These are phyloP conservation scores for Siniperca chuatsi DNA, from an alignment of 2,113 vertebrate genomes.

Conservation along the genomic window DNA sequence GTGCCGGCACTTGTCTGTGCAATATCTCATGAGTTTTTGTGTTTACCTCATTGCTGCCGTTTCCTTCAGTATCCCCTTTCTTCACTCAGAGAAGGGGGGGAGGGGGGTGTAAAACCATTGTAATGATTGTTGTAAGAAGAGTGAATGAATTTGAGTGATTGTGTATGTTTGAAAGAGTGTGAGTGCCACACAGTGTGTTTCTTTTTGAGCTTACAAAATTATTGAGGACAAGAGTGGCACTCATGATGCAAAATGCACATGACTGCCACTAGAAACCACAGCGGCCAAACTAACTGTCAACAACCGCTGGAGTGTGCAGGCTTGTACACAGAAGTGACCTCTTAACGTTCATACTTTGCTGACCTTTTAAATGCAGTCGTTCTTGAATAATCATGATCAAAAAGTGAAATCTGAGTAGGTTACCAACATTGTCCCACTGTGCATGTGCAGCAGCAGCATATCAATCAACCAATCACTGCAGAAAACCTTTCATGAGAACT, in stretches of 20 bases:
- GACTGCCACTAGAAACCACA: conserved; percentile 63
- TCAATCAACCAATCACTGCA: conserved; percentile 49
- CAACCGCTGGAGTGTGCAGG: conserved; percentile 51
- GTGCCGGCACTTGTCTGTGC: conserved; percentile 94
- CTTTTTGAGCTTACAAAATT: conserved; percentile 44
- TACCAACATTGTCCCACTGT: conserved; percentile 38
- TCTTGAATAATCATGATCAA: conserved; percentile 34
- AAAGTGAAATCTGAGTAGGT: conserved; percentile 37
- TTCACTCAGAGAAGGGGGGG: conserved; percentile 17
- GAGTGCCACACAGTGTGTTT: conserved; percentile 38
- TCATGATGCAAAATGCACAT: conserved; percentile 51
- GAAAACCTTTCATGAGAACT: conserved; percentile 47
- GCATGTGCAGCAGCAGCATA: conserved; percentile 61
- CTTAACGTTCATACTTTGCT: conserved; percentile 45
- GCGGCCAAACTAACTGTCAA: conserved; percentile 57
- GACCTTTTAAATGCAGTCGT: conserved; percentile 56
- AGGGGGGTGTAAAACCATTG: conserved; percentile 46
- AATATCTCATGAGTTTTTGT: conserved; percentile 85
- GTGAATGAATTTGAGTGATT: conserved; percentile 45
- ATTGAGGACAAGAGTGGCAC: conserved; percentile 49
- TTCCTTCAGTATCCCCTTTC: conserved; percentile 75
- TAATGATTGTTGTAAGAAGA: conserved; percentile 48
- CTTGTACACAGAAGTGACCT: conserved; percentile 72
- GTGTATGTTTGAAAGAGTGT: conserved; percentile 7
- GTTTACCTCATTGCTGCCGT: conserved; percentile 79